Evolutionary conservation across 1,140 invertebrate genomes (phyloP).

Genomic region (Drosophila nebulosa): DNA sequence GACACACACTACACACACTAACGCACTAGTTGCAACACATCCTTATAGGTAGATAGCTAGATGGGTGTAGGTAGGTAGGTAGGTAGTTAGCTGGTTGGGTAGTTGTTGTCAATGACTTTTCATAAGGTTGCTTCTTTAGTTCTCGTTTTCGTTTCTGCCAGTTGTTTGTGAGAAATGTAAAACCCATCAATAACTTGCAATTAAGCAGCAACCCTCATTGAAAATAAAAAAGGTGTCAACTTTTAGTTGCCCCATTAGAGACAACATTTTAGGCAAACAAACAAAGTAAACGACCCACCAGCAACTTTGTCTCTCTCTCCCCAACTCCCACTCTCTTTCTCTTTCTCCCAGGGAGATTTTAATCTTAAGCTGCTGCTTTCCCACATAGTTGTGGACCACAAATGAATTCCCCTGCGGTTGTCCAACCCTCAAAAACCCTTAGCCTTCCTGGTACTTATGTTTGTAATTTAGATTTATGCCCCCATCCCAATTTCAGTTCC

Average conservation of each 20-base stretch:
- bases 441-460: conserved; percentile 15
- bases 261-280: conserved; percentile 48
- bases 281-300: conserved; percentile 34
- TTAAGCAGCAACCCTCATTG: conserved; percentile 47
- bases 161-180: not conserved
- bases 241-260: conserved; percentile 58
- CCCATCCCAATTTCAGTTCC: conserved; percentile 12
- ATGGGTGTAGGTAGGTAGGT: too few relatives aligned
- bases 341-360: conserved; percentile 37
- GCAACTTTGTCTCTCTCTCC: conserved; percentile 25
- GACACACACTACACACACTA: not conserved
- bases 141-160: conserved; percentile 43
- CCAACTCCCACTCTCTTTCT: too few relatives aligned
- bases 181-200: conserved; percentile 63
- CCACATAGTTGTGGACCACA: conserved; percentile 32
- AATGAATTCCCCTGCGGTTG: conserved; percentile 54
- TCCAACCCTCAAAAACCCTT: not conserved
- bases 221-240: conserved; percentile 25
- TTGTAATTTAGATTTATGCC: conserved; percentile 73
- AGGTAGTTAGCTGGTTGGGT: too few relatives aligned
- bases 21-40: conserved; percentile 32
- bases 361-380: conserved; percentile 50
- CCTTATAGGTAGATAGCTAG: conserved; percentile 1
- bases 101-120: conserved; percentile 64
- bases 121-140: conserved; percentile 54